phyloP scores from a whole-genome alignment of 2,797 vertebrate species.

The Trematomus bernacchii region DNA sequence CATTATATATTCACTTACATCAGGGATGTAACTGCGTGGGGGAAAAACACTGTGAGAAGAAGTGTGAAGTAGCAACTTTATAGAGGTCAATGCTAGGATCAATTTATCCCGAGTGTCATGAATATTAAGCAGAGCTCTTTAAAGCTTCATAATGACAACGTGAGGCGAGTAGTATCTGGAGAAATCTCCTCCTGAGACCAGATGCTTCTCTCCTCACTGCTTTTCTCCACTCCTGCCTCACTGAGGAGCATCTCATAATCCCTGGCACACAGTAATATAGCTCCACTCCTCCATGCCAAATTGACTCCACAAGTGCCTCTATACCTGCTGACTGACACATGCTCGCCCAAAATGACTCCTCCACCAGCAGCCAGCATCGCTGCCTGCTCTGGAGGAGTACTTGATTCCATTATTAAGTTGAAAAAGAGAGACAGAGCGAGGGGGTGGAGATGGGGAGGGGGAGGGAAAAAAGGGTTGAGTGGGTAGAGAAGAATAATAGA shows the following conservation, averaged over 20 bases:
- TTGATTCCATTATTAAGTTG: slow-evolving; percentile 83
- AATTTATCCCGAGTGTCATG: slow-evolving; percentile 35
- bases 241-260: slow-evolving; percentile 84
- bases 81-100: slow-evolving; percentile 19
- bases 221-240: slow-evolving; percentile 78
- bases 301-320: slow-evolving; percentile 84
- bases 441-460: slow-evolving; percentile 22
- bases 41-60: slow-evolving; percentile 25
- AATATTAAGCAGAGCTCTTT: slow-evolving; percentile 54
- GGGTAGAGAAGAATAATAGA: slow-evolving; percentile 75
- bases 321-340: slow-evolving; percentile 79
- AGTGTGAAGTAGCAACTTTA: slow-evolving; percentile 32
- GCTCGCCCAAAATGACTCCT: slow-evolving; percentile 66
- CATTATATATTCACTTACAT: slow-evolving; percentile 41
- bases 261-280: slow-evolving; percentile 81
- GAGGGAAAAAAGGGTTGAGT: slow-evolving; percentile 50
- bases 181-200: slow-evolving; percentile 57
- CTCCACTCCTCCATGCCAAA: slow-evolving; percentile 82
- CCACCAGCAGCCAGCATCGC: slow-evolving; percentile 72
- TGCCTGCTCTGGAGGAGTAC: slow-evolving; percentile 77
- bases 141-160: slow-evolving; percentile 49
- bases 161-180: slow-evolving; percentile 50
- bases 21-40: not conserved
- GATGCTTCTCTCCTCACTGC: slow-evolving; percentile 74
- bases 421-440: slow-evolving; percentile 76